A percentile compares a stretch with the other conserved stretches of the same genome.
These are phyloP conservation scores for Escarpia spicata DNA, from an alignment of 2,888 invertebrate species.

Conservation along the genomic window DNA sequence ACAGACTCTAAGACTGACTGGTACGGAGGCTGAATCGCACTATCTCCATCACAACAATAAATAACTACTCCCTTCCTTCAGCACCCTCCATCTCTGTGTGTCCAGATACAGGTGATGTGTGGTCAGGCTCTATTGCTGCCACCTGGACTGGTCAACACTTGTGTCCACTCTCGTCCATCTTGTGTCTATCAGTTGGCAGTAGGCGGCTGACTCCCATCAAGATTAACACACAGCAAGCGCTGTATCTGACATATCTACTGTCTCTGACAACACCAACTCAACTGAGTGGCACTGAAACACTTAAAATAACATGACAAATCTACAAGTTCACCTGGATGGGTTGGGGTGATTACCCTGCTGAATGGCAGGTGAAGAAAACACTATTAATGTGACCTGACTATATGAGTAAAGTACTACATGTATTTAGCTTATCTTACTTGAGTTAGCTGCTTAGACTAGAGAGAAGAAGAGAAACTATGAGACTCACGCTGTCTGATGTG, in stretches of 20 bases:
- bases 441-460: not conserved
- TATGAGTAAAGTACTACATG: not conserved
- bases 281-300: not conserved
- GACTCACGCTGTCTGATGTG: not conserved
- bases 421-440: not conserved
- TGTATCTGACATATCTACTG: not conserved
- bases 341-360: not conserved
- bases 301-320: not conserved
- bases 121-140: not conserved
- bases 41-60: slow-evolving; percentile 16
- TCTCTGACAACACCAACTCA: not conserved
- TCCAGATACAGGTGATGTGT: not conserved
- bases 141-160: slow-evolving; percentile 2
- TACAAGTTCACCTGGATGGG: not conserved
- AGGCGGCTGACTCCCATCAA: not conserved
- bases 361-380: not conserved
- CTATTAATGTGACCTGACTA: not conserved
- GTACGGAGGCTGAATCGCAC: not conserved
- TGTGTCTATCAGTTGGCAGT: not conserved
- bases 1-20: not conserved
- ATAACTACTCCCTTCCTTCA: not conserved
- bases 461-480: not conserved
- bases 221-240: not conserved
- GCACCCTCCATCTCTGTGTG: not conserved
- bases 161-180: not conserved